phyloP scores from a whole-genome alignment of 1,140 invertebrate genomes.

The Hypsibius dujardini region DNA sequence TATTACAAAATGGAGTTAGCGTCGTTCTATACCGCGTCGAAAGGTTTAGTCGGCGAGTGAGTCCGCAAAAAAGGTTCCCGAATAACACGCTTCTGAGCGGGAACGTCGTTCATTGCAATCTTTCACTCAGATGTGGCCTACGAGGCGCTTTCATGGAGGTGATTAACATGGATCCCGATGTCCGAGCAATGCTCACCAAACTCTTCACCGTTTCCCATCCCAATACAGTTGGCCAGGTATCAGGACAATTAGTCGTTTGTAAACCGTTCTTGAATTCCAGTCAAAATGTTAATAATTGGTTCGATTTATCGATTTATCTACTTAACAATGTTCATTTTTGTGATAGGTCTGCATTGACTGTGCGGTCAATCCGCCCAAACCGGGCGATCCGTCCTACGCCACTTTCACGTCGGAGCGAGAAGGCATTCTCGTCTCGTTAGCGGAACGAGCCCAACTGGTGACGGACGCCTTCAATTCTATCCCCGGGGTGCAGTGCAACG shows the following conservation, averaged over 20 bases:
- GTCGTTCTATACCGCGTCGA: constrained; percentile 87
- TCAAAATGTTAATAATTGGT: not conserved
- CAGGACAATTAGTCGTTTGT: not conserved
- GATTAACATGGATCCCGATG: constrained; percentile 62
- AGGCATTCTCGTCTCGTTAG: constrained; percentile 58
- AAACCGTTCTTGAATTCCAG: not conserved
- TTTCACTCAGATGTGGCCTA: constrained; percentile 54
- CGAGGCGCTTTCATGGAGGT: constrained; percentile 83
- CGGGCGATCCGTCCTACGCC: constrained; percentile 63
- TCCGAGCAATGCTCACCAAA: constrained; percentile 69
- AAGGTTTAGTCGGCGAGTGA: constrained; percentile 56
- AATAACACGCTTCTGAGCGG: constrained; percentile 1
- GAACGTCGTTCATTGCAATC: not conserved
- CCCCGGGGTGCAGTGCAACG: constrained; percentile 64
- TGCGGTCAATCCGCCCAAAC: constrained; percentile 58
- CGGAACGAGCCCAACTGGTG: constrained; percentile 57
- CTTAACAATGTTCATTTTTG: no score
- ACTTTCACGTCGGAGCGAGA: constrained; percentile 56
- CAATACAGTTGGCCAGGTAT: constrained; percentile 66
- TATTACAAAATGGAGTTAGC: constrained; percentile 68
- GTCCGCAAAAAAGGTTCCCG: constrained; percentile 23
- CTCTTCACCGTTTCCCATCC: constrained; percentile 77
- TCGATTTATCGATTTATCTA: not conserved
- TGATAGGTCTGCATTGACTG: constrained; percentile 44
- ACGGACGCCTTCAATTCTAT: constrained; percentile 77